phyloP scores from a whole-genome alignment of 2,797 vertebrate species.

The Trachops cirrhosus region DNA sequence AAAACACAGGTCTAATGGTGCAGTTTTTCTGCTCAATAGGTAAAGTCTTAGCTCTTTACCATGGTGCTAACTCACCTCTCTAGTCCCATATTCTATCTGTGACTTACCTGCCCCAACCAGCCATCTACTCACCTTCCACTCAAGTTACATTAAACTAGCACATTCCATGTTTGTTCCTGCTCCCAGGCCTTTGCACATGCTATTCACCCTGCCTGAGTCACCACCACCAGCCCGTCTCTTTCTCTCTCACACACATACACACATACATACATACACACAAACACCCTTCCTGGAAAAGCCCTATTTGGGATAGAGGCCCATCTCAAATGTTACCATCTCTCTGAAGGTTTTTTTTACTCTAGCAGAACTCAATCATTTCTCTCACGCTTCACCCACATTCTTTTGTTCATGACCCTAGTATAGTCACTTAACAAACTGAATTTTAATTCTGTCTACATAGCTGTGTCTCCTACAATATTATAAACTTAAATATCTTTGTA shows the following conservation, averaged over 20 bases:
- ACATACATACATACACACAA: background rate
- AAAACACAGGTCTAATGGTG: background rate
- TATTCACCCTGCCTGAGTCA: background rate
- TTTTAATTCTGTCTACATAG: background rate
- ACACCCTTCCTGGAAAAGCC: background rate
- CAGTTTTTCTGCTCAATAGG: background rate
- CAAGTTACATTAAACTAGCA: background rate
- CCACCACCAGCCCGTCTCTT: background rate
- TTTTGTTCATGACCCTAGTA: background rate
- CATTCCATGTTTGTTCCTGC: background rate
- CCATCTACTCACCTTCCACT: background rate
- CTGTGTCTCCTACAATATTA: background rate
- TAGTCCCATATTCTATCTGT: background rate
- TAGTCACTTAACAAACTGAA: background rate
- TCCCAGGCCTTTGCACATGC: background rate
- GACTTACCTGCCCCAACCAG: background rate
- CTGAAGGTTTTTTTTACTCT: background rate
- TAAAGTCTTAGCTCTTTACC: conserved; percentile 12
- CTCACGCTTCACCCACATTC: background rate
- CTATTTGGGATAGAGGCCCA: background rate
- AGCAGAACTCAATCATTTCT: background rate
- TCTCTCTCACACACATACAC: background rate
- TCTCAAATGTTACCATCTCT: background rate
- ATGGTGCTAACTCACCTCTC: background rate
- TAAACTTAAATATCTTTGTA: background rate